Percentiles rank a stretch among this genome's conserved stretches.
Evolutionary conservation across 2,888 invertebrate species (phyloP).

Genomic region (Andrena chrysosceles): DNA sequence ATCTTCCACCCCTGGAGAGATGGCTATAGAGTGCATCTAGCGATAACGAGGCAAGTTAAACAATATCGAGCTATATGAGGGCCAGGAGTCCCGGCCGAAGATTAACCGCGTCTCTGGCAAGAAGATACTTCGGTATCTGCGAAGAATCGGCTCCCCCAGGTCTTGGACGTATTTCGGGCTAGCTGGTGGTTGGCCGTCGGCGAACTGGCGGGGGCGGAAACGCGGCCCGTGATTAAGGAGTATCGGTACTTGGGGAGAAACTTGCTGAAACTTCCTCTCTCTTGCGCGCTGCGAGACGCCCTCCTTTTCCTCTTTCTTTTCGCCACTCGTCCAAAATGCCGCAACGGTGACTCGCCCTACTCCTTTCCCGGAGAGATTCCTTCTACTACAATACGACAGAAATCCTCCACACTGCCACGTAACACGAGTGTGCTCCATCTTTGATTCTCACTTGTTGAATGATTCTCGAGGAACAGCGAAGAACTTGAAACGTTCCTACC

Average conservation of each 20-base stretch:
- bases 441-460: slow-evolving; percentile 5
- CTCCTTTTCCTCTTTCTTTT: background rate
- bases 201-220: slow-evolving; percentile 25
- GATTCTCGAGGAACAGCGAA: background rate
- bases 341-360: no score
- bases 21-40: slow-evolving; percentile 84
- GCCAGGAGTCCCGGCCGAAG: slow-evolving; percentile 78
- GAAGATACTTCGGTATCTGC: slow-evolving; percentile 71
- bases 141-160: slow-evolving; percentile 65
- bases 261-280: slow-evolving; percentile 46
- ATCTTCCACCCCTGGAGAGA: slow-evolving; percentile 81
- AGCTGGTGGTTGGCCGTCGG: slow-evolving; percentile 43
- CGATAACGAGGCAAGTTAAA: slow-evolving; percentile 85
- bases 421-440: background rate
- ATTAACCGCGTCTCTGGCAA: slow-evolving; percentile 78
- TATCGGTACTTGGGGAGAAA: slow-evolving; percentile 57
- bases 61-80: slow-evolving; percentile 84
- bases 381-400: no score
- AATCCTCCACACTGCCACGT: no score
- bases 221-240: slow-evolving; percentile 56
- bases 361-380: no score
- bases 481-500: background rate
- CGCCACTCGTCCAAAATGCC: no score
- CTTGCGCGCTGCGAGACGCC: slow-evolving; percentile 4
- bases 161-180: slow-evolving; percentile 59